Base-by-base conservation (phyloP, 2,797 vertebrate species). In the Ceryle rudis region DNA sequence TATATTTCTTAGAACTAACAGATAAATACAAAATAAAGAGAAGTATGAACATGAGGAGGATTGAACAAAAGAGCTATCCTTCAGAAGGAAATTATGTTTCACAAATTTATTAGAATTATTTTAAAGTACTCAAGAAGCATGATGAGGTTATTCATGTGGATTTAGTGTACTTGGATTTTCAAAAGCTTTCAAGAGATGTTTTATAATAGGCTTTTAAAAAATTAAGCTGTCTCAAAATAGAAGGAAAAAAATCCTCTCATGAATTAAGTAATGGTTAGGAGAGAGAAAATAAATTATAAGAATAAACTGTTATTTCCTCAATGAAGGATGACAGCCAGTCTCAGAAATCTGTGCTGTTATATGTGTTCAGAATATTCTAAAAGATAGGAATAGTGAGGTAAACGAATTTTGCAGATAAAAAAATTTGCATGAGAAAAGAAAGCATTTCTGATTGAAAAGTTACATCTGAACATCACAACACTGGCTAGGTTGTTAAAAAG, bases 211-310 rank as follows among this genome's bases (percentile, higher is more conserved):
- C 69, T 94, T 89, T 89, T 85, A 85, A 93, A 92, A 95, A 96
- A 94, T 93, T 93, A 93, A 90, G 20, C 69, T 93, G 61, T 80
- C 75, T 95, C 67, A 95, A 89, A 95, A 91, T 60, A 96, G 84
- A 91, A 80, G 20, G 41, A 87, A 81, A 69, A 69, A 93, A 81
- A 85, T 86, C 46, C 13, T 81, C 83, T 91, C 51, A 58, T 72
- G 54, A 29, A 10, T 57, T 92, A 86, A 90, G 46, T 44, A 84
- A 60, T 64, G 37, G 55, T 66, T 85, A 93, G 89, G 58, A 49
- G 35, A 78, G 39, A 90, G 33, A 91, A 82, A 92, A 89, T 66
- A 92, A 81, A 80, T 70, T 64, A 33, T 42, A 85, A 49, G 62
- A 78, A 62, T 35, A 79, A 74, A 60, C 37, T 90, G 20, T 51